These are phyloP conservation scores for Podilymbus podiceps DNA, from an alignment of 2,113 vertebrate genomes.

Conservation along the genomic window DNA sequence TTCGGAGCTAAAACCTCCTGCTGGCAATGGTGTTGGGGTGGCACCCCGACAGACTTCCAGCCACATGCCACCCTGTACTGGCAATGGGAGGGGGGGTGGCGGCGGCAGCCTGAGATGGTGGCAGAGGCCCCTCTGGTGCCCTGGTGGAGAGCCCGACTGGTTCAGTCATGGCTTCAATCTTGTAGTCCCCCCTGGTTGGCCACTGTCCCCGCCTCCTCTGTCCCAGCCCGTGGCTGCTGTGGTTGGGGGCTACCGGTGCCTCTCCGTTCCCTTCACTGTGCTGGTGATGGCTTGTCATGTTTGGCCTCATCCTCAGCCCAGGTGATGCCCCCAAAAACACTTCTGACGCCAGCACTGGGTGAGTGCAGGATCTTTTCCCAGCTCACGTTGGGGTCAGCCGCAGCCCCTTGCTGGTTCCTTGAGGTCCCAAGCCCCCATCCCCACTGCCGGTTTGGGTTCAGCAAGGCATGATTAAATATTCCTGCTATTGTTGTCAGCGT, in stretches of 20 bases:
- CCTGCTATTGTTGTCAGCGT: slow-evolving; percentile 6
- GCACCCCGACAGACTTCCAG: not conserved
- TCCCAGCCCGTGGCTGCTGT: fast-evolving
- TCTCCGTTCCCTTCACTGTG: fast-evolving
- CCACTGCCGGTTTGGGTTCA: not conserved
- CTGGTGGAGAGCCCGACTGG: fast-evolving
- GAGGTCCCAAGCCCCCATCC: not conserved
- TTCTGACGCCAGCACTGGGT: fast-evolving
- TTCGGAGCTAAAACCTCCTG: not conserved
- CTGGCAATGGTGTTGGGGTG: not conserved
- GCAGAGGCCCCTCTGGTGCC: not conserved
- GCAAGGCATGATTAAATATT: not conserved
- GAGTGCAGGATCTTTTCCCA: fast-evolving
- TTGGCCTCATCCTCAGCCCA: not conserved
- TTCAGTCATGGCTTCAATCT: not conserved
- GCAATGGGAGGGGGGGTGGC: fast-evolving
- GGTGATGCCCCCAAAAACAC: not conserved
- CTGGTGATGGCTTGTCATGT: not conserved
- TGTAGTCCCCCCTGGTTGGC: fast-evolving
- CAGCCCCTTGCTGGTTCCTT: not conserved
- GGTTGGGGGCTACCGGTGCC: not conserved
- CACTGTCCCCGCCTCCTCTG: not conserved
- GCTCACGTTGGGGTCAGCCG: fast-evolving
- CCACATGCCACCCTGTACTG: fast-evolving
- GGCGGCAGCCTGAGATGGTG: not conserved